Evolutionary conservation across 2,113 vertebrate species (phyloP), one percentile per base, ranked within the genome.

Genomic region (Oophaga pumilio): DNA sequence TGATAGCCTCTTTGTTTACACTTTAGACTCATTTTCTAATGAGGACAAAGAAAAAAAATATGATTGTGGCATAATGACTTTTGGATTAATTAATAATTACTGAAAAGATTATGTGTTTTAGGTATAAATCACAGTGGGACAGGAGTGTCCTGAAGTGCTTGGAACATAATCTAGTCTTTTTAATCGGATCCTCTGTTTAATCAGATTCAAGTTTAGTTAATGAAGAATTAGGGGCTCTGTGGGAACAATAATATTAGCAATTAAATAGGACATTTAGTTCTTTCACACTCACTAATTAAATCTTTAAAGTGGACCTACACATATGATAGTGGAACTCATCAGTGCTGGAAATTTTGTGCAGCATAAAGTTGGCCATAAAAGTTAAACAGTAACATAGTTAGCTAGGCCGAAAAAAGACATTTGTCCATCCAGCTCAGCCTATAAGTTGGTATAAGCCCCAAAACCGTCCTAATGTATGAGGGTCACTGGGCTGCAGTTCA

Each of bases 161-260:
- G 60, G 43, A 86, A 79, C 50, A 18, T 79, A 86, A 43, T 79
- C 33, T 79, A 18, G 14, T 59, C 74, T 78, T 86, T 24, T 66
- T 86, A 79, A 86, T 86, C 85, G 53, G 76, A 86, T 68, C 43
- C 49, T 79, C 12, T 53, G 18, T 68, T 79, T 79, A 86, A 86
- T 56, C 85, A 56, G 85, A 86, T 86, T 86, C 26, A 53, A 43
- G 49, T 79, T 78, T 18, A 56, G 28, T 56, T 85, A 62, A 59
- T 85, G 66, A 73, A 84, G 82, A 74, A 28, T 84, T 84, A 74
- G 59, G 68, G 24, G 28, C 52, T n/a, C 8, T 84, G 66, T 74
- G 50, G 82, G 68, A 74, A 57, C 14, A 73, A n/a, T 84, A 84
- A 74, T 73, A 71, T 33, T 73, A 71, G 59, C 20, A n/a, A 84